Conservation (phyloP, 2,797 vertebrate species). For the Tinamus major region DNA sequence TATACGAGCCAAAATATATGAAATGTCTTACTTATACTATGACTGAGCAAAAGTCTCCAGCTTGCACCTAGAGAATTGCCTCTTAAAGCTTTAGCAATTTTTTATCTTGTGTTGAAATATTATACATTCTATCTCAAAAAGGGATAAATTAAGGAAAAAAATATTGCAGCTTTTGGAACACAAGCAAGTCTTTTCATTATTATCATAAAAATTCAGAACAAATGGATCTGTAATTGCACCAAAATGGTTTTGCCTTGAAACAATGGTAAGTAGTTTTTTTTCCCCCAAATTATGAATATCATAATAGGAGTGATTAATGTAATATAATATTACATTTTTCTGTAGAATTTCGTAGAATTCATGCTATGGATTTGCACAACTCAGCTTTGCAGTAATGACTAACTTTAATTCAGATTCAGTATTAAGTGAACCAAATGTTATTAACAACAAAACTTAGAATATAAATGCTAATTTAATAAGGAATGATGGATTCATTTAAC, state of each 20-base stretch:
- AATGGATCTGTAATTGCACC: background rate
- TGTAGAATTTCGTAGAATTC: constrained; percentile 16
- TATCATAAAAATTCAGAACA: background rate
- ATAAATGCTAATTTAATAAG: constrained; percentile 54
- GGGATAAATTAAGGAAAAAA: background rate
- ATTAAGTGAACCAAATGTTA: background rate
- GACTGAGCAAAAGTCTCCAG: background rate
- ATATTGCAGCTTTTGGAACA: background rate
- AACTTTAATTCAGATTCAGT: constrained; percentile 19
- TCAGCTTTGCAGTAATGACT: constrained; percentile 36
- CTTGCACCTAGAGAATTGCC: background rate
- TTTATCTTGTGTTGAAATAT: background rate
- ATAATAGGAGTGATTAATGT: background rate
- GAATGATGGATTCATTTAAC: constrained; percentile 14
- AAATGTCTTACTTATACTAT: background rate
- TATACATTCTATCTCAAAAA: background rate
- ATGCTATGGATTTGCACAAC: background rate
- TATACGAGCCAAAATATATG: background rate
- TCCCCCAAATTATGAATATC: background rate
- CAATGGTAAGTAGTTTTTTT: background rate
- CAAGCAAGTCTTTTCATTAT: background rate
- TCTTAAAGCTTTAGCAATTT: background rate
- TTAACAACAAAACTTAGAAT: constrained; percentile 27
- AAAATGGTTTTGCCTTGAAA: constrained; percentile 10
- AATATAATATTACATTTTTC: background rate